Percentiles rank a stretch among this genome's conserved stretches.
Conservation (phyloP, 64 coral and sea anemone species). For the Porites lutea region DNA sequence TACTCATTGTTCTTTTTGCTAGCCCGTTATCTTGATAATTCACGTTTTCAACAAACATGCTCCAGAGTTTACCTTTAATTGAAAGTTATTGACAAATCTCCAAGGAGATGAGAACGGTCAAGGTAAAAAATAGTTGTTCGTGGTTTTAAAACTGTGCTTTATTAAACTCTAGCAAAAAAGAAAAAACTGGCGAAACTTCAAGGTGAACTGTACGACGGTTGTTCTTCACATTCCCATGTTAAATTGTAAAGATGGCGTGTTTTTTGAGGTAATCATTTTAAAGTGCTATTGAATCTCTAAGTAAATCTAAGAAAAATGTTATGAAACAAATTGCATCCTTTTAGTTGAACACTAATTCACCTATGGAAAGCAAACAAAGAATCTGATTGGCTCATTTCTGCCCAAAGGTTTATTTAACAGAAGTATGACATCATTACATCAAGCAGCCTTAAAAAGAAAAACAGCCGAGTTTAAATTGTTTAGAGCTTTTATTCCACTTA, state of each 20-base stretch:
- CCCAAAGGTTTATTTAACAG: too few species aligned
- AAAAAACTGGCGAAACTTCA: background rate
- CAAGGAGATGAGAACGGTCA: background rate
- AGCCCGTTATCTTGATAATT: conserved; percentile 25
- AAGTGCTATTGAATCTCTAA: background rate
- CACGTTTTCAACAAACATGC: conserved; percentile 1
- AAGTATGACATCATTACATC: too few species aligned
- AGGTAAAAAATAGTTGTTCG: background rate
- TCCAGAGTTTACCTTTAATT: background rate
- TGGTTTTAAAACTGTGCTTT: background rate
- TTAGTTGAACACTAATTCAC: background rate
- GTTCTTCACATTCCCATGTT: background rate
- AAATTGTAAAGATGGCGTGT: background rate
- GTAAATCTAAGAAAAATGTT: background rate
- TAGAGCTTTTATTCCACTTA: too few species aligned
- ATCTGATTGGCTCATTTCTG: background rate
- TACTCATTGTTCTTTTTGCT: conserved; percentile 50
- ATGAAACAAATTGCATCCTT: conserved; percentile 19
- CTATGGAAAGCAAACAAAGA: background rate
- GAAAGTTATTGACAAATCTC: background rate
- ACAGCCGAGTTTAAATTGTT: background rate
- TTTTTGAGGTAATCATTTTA: background rate
- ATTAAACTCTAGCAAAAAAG: background rate
- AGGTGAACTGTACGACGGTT: background rate
- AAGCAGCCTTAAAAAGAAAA: background rate